Evolutionary conservation across 1,140 invertebrate genomes (phyloP).

Genomic region (Phthorimaea operculella): DNA sequence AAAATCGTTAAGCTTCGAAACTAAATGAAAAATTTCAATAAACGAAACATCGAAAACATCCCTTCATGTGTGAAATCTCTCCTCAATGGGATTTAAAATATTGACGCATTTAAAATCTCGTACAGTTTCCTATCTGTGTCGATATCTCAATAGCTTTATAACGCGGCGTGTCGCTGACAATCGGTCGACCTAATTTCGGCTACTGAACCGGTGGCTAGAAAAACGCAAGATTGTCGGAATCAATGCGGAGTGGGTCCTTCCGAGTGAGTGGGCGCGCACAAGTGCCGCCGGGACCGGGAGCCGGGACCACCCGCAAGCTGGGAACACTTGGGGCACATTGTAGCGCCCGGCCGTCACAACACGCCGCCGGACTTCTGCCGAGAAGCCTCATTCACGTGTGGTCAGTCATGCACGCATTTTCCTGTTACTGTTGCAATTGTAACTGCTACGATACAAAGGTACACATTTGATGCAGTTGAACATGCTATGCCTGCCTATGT

Average conservation of each 20-base stretch:
- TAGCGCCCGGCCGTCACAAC: slow-evolving; percentile 33
- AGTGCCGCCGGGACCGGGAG: slow-evolving; percentile 22
- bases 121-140: slow-evolving; percentile 25
- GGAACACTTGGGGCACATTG: slow-evolving; percentile 48
- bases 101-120: slow-evolving; percentile 16
- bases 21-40: background rate
- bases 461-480: too few relatives aligned
- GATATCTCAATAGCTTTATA: slow-evolving; percentile 16
- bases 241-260: slow-evolving; percentile 24
- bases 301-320: slow-evolving; percentile 11
- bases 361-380: slow-evolving; percentile 14
- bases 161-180: slow-evolving; percentile 35
- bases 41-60: background rate
- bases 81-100: slow-evolving; percentile 16
- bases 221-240: background rate
- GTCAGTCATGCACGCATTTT: too few relatives aligned
- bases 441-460: too few relatives aligned
- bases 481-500: too few relatives aligned
- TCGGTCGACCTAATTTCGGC: slow-evolving; percentile 41
- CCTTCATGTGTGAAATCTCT: slow-evolving; percentile 15
- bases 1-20: background rate
- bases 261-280: slow-evolving; percentile 43
- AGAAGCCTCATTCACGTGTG: background rate
- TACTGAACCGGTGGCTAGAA: slow-evolving; percentile 27
- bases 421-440: too few relatives aligned